phyloP scores from a whole-genome alignment of 2,888 invertebrate genomes.

The Phyllotreta cruciferae region DNA sequence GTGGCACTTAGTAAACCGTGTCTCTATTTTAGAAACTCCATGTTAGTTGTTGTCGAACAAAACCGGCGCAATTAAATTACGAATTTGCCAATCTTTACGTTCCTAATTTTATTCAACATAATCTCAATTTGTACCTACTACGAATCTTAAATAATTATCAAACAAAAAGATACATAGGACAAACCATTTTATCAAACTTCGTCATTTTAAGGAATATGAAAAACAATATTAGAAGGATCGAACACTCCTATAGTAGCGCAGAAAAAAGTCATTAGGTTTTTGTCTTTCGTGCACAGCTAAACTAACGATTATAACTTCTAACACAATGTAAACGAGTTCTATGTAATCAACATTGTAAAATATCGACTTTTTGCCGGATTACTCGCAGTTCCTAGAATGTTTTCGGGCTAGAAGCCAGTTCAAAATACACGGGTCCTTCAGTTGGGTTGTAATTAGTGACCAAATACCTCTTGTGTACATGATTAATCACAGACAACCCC shows the following conservation, averaged over 20 bases:
- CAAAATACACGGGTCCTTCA: slow-evolving; percentile 33
- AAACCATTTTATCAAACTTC: too few relatives aligned
- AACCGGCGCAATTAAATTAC: too few relatives aligned
- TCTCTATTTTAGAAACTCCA: background rate
- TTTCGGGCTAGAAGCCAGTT: slow-evolving; percentile 28
- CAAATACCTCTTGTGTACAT: slow-evolving; percentile 41
- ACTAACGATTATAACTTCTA: slow-evolving; percentile 39
- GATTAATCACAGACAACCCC: slow-evolving; percentile 44
- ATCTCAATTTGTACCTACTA: too few relatives aligned
- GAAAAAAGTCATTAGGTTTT: slow-evolving; percentile 41
- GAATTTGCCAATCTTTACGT: too few relatives aligned
- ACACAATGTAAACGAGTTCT: slow-evolving; percentile 35
- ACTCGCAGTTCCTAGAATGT: slow-evolving; percentile 32
- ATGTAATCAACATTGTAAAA: slow-evolving; percentile 40
- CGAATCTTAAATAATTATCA: too few relatives aligned
- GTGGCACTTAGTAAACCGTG: slow-evolving; percentile 1
- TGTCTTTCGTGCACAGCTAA: slow-evolving; percentile 36
- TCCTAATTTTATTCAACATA: too few relatives aligned
- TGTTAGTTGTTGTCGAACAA: too few relatives aligned
- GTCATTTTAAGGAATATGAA: too few relatives aligned
- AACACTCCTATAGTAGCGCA: slow-evolving; percentile 20
- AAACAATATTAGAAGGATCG: too few relatives aligned
- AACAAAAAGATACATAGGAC: too few relatives aligned
- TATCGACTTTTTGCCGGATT: slow-evolving; percentile 38
- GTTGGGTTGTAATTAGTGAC: slow-evolving; percentile 40